Evolutionary conservation across 1,140 invertebrate genomes (phyloP), one percentile per base, ranked within the genome.

Genomic region (Limonius californicus): DNA sequence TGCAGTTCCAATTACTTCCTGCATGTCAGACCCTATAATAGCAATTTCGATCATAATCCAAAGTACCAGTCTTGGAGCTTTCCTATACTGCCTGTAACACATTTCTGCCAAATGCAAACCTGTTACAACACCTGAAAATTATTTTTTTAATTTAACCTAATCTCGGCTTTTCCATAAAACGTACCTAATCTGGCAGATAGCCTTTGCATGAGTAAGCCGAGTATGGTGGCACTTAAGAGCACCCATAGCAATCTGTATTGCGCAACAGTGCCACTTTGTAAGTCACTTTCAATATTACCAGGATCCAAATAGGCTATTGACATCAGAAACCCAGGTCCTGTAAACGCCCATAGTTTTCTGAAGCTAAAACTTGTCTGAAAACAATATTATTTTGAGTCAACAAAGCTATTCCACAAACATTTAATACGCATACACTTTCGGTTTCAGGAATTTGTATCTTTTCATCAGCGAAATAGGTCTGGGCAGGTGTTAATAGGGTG

Each of bases 31-130:
- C 2, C 92, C 92, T 73, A 97, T 95, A 70, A 97, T 96, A 7
- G 94, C 94, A 67, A 97, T 89, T 80, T 97, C 94, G 35, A 94
- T 87, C 94, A 97, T 96, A 43, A 96, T 84, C 94, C 94, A 97
- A 12, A 97, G 77, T 66, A 94, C 79, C 45, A 94, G 70, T 63
- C 93, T 80, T 1, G 94, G 92, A 14, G 91, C 50, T 70, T 78
- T 83, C 65, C 86, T 88, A 72, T 96, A 97, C 73, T 91, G 87
- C 59, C 86, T 79, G 72, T 91, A 87, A 73, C 90, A 92, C 80
- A 90, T 85, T 81, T 93, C 90, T 4, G 91, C 90, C 66, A 94
- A 79, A 82, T 94, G 90, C 43, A 88, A 78, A 8, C 94, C 94
- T 0, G 73, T 74, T 14, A 76, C 75, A 12, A 76, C 73, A 14